Evolutionary conservation across 2,113 vertebrate genomes (phyloP).

Genomic region (Bos taurus): DNA sequence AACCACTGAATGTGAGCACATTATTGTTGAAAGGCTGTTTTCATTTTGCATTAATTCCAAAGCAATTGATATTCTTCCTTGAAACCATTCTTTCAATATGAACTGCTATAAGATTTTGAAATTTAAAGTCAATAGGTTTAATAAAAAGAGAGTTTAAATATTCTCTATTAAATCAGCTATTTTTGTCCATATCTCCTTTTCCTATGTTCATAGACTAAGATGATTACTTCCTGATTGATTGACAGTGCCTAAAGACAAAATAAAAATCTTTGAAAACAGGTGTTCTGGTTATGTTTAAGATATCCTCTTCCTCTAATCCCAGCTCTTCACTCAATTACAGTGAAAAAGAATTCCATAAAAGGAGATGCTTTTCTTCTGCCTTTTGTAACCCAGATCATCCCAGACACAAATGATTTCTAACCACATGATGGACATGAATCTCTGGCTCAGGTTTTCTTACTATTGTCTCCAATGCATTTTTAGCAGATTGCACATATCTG

Average conservation of each 20-base stretch:
- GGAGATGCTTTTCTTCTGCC: background rate
- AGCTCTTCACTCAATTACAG: background rate
- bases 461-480: background rate
- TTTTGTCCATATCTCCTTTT: background rate
- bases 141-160: background rate
- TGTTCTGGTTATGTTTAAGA: background rate
- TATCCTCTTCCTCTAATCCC: background rate
- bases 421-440: background rate
- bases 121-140: background rate
- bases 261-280: background rate
- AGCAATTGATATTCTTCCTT: background rate
- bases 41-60: background rate
- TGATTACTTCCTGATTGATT: background rate
- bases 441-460: background rate
- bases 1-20: background rate
- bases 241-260: background rate
- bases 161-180: background rate
- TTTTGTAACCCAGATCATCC: background rate
- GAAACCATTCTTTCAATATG: background rate
- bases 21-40: background rate
- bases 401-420: background rate
- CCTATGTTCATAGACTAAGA: background rate
- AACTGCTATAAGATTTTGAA: background rate
- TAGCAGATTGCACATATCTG: background rate
- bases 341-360: background rate